These are phyloP conservation scores for Gonioctena quinquepunctata DNA, from an alignment of 1,140 invertebrate genomes.

Conservation along the genomic window DNA sequence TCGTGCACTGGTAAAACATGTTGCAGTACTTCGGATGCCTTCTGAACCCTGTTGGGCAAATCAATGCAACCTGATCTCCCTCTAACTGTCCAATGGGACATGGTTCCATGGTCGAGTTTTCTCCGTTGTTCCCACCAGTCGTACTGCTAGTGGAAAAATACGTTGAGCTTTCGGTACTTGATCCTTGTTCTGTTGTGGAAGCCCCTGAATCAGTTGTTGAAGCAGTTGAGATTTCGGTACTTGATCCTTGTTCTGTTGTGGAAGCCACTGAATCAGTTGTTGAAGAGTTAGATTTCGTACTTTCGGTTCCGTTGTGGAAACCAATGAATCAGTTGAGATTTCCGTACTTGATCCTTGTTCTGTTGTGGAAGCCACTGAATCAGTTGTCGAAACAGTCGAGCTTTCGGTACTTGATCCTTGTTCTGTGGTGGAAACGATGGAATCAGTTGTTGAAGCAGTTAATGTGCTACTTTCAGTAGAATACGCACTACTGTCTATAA, in stretches of 20 bases:
- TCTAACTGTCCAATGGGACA: constrained; percentile 53
- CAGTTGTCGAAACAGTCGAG: not conserved
- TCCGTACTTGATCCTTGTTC: too few relatives aligned
- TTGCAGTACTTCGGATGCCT: constrained; percentile 84
- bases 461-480: constrained; percentile 19
- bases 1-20: constrained; percentile 81
- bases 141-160: not conserved
- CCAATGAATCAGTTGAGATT: not conserved
- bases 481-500: constrained; percentile 5
- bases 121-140: not conserved
- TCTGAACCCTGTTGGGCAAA: constrained; percentile 80
- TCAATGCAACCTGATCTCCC: constrained; percentile 70
- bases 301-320: constrained; percentile 5
- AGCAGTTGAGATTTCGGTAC: not conserved
- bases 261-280: not conserved
- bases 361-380: not conserved
- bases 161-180: not conserved
- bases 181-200: too few relatives aligned
- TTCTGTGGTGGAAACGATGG: not conserved
- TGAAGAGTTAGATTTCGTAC: not conserved
- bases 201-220: not conserved
- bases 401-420: not conserved
- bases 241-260: not conserved
- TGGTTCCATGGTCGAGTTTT: constrained; percentile 7
- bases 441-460: not conserved